Evolutionary conservation across 2,888 invertebrate genomes (phyloP), one percentile per base, ranked within the genome.

Genomic region (Phengaris alcon): DNA sequence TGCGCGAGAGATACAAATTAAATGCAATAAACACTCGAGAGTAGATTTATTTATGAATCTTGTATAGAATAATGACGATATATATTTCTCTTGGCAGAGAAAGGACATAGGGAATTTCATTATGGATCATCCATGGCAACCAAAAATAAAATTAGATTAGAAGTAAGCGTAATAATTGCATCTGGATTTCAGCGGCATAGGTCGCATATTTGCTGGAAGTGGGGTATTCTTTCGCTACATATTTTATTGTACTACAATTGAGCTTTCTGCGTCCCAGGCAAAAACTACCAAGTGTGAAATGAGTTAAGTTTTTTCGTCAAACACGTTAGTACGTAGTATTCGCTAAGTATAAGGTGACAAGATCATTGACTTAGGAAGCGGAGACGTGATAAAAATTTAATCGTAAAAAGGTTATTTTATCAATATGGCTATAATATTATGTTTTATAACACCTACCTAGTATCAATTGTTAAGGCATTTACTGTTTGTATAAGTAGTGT

Each of bases 1-100:
- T 44, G 69, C 69, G 48, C 54, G 52, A 54, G 72, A 70, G 48
- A 72, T 72, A 52, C 54, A 54, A 72, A 72, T 72, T 72, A 72
- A 72, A 72, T 35, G 72, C 72, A 35, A 72, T 54, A 72, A 72
- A 52, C 72, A 72, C 12, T 52, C 22, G 48, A 70, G 48, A 48
- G 69, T 69, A 22, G 35, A 64, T 64, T 64, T 64, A 64, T 64
- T 35, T 64, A 64, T 64, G 35, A 64, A 64, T 64, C 13, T 64
- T 35, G 64, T 35, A 6, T 12, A 64, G 64, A 64, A 64, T 22
- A 22, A 64, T 22, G 59, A 64, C 35, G 59, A 22, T 64, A 22
- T 22, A 22, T 9, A 10, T 64, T 22, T 35, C 22, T 35, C 59
- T 64, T 22, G 5, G 35, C 59, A 22, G 22, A 35, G 59, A 22